A percentile compares a stretch with the other conserved stretches of the same genome.
Conservation (phyloP, 2,797 vertebrate genomes). For the Onychomys torridus region DNA sequence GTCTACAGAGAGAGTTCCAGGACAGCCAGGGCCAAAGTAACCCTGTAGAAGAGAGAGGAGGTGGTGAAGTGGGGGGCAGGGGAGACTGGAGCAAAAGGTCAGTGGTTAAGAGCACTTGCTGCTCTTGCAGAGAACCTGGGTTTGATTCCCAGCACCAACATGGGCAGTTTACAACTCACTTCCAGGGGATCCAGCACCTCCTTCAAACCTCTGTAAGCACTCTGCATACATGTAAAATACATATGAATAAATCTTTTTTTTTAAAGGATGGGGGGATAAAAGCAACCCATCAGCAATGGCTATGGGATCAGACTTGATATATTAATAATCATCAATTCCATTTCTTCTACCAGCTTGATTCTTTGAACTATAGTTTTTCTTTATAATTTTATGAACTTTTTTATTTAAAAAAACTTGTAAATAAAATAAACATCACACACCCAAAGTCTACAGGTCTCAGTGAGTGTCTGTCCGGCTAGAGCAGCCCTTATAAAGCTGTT, state of each 20-base stretch:
- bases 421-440: neutral
- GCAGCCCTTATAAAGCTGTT: neutral
- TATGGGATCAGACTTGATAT: constrained; percentile 42
- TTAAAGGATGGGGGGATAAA: neutral
- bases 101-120: too few relatives aligned
- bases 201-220: neutral
- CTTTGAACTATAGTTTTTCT: constrained; percentile 33
- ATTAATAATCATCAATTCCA: constrained; percentile 20
- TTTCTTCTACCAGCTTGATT: constrained; percentile 53
- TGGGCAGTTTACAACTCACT: neutral
- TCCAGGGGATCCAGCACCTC: neutral
- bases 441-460: neutral
- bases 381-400: neutral
- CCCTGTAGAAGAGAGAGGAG: neutral
- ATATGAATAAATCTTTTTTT: neutral
- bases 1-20: neutral
- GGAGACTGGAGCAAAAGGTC: neutral
- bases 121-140: neutral
- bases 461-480: neutral
- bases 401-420: neutral
- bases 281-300: constrained; percentile 1
- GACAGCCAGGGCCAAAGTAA: too few relatives aligned
- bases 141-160: neutral
- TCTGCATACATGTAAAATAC: neutral
- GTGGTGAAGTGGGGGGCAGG: too few relatives aligned